phyloP scores from a whole-genome alignment of 2,888 invertebrate genomes.

The Strigamia crassipes region DNA sequence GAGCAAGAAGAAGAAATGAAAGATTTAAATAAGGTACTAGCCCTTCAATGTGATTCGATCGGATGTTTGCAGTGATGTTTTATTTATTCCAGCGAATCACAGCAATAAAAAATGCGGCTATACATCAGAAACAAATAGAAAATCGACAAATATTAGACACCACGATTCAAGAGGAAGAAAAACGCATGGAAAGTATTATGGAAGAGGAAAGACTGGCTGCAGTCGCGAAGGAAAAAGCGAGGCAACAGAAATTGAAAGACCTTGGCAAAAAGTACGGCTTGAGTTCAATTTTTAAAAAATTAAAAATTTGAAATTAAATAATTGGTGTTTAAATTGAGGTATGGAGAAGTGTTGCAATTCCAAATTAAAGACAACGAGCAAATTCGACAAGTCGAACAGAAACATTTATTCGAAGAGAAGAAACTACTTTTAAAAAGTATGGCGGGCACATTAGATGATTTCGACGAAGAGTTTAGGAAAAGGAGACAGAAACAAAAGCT shows the following conservation, averaged over 20 bases:
- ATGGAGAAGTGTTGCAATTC: not conserved
- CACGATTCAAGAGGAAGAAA: not conserved
- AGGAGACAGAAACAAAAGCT: constrained; percentile 24
- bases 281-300: not conserved
- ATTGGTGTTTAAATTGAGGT: not conserved
- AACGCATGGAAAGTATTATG: constrained; percentile 15
- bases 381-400: not conserved
- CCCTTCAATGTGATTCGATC: not conserved
- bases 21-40: constrained; percentile 1
- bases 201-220: constrained; percentile 3
- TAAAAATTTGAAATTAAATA: not conserved
- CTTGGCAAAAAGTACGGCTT: constrained; percentile 14
- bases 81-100: not conserved
- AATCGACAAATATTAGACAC: not conserved
- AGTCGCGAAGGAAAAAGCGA: not conserved
- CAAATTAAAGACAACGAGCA: constrained; percentile 39
- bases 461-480: constrained; percentile 28
- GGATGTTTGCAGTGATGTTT: not conserved
- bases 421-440: not conserved
- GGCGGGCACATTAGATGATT: not conserved
- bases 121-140: constrained; percentile 15
- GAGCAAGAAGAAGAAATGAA: constrained; percentile 33
- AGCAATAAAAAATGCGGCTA: constrained; percentile 12
- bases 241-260: constrained; percentile 4
- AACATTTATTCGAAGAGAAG: not conserved